phyloP scores from a whole-genome alignment of 2,888 invertebrate species.

The Automeris io region DNA sequence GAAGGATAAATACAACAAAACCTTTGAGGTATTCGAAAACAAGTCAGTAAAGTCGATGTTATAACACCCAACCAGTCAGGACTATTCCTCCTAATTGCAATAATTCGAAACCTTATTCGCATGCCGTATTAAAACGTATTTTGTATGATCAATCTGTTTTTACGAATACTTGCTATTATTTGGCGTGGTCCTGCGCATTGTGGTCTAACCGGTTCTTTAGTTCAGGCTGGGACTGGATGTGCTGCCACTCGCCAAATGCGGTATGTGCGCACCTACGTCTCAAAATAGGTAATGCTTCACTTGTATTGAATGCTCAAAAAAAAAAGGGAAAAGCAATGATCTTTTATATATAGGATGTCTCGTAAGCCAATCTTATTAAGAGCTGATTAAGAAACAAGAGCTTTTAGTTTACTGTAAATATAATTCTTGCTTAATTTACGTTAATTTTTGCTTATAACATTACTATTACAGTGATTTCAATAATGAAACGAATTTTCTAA shows the following conservation, averaged over 20 bases:
- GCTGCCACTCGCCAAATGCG: constrained; percentile 67
- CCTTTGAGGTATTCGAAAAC: constrained; percentile 9
- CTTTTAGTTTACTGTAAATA: too few relatives aligned
- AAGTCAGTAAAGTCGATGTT: constrained; percentile 6
- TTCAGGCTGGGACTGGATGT: constrained; percentile 65
- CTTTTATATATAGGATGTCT: too few relatives aligned
- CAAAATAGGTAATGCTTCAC: constrained; percentile 15
- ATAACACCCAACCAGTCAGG: constrained; percentile 5
- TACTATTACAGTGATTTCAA: too few relatives aligned
- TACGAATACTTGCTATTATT: constrained; percentile 46
- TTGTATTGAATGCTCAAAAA: constrained; percentile 2
- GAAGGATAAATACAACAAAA: constrained; percentile 5
- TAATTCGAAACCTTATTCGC: constrained; percentile 33
- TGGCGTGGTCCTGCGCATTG: constrained; percentile 58
- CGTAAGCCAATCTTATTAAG: too few relatives aligned
- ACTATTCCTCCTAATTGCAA: background rate
- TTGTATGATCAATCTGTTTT: constrained; percentile 27
- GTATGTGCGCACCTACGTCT: constrained; percentile 44
- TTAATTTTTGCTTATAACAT: too few relatives aligned
- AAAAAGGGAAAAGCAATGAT: background rate
- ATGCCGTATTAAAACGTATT: constrained; percentile 33
- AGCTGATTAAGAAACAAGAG: too few relatives aligned
- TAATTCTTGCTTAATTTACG: too few relatives aligned
- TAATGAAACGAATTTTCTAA: too few relatives aligned
- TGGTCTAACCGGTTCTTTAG: constrained; percentile 68